A percentile compares a stretch with the other conserved stretches of the same genome.
Conservation (phyloP, 1,140 invertebrate species). For the Amyelois transitella region DNA sequence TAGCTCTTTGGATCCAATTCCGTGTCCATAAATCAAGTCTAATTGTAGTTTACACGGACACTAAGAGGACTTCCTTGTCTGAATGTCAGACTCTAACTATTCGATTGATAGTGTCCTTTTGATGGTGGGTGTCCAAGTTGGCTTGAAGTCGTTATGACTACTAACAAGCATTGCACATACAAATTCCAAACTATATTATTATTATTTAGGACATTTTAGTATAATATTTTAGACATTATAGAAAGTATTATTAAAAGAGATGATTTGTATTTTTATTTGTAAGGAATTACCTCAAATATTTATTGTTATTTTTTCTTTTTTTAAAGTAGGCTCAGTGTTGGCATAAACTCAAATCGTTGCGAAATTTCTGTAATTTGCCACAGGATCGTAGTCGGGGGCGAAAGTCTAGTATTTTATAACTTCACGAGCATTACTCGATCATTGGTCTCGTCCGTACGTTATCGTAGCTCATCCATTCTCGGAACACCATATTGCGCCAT, state of each 20-base stretch:
- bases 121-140: not conserved
- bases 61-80: slow-evolving; percentile 16
- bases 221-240: too few species aligned
- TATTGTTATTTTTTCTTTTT: too few species aligned
- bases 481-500: not conserved
- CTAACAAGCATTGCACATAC: too few species aligned
- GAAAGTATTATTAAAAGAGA: too few species aligned
- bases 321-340: too few species aligned
- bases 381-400: too few species aligned
- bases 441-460: not conserved
- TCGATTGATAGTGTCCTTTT: not conserved
- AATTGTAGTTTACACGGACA: slow-evolving; percentile 5
- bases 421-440: not conserved
- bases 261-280: too few species aligned
- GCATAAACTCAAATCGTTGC: too few species aligned
- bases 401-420: not conserved
- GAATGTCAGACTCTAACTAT: not conserved
- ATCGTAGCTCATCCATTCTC: not conserved
- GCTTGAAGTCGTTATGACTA: not conserved
- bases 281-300: too few species aligned
- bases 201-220: too few species aligned
- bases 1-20: not conserved
- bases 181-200: too few species aligned
- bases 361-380: too few species aligned
- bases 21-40: slow-evolving; percentile 14